These are phyloP conservation scores for Zaprionus bogoriensis DNA, from an alignment of 2,888 invertebrate genomes.

Conservation along the genomic window DNA sequence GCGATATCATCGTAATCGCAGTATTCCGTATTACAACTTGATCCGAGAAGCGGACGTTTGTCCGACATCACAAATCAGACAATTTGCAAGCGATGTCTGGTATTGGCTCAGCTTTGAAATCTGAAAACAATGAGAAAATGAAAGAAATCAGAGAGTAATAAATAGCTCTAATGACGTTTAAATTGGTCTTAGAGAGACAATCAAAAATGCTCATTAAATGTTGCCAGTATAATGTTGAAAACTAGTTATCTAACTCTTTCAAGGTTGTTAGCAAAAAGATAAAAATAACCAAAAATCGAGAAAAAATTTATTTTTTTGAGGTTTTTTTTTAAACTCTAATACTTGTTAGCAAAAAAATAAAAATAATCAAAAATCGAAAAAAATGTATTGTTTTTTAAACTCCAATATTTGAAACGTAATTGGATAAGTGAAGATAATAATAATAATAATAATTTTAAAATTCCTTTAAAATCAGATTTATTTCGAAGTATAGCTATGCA, in stretches of 20 bases:
- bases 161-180: not conserved
- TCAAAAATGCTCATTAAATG: not conserved
- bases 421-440: no score
- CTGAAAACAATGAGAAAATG: not conserved
- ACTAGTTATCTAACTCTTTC: not conserved
- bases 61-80: slow-evolving; percentile 28
- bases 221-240: not conserved
- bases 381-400: no score
- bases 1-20: not conserved
- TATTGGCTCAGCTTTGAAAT: not conserved
- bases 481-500: no score
- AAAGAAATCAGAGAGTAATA: not conserved
- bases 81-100: not conserved
- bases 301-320: no score
- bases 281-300: no score
- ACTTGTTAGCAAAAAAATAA: no score
- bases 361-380: no score
- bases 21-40: not conserved
- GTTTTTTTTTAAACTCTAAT: no score
- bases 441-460: no score
- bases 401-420: no score
- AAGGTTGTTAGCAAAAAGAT: not conserved
- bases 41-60: slow-evolving; percentile 27
- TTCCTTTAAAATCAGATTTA: no score
- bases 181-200: not conserved